Percentiles rank a stretch among this genome's conserved stretches.
phyloP scores from a whole-genome alignment of 2,113 vertebrate species.

The Salvator merianae region DNA sequence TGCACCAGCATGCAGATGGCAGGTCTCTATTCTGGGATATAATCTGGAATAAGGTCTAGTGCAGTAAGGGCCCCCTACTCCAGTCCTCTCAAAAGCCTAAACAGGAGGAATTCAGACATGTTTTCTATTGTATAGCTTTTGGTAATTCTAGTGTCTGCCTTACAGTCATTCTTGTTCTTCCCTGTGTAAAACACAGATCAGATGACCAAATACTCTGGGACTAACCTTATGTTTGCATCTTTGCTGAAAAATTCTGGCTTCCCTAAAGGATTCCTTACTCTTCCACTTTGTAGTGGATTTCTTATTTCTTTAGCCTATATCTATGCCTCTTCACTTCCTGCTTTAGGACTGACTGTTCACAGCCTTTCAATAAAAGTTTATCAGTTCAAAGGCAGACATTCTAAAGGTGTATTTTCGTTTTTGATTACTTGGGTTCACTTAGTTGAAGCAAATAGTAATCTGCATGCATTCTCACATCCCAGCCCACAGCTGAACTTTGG shows the following conservation, averaged over 20 bases:
- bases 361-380: constrained; percentile 71
- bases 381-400: constrained; percentile 67
- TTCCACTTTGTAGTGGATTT: constrained; percentile 70
- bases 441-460: constrained; percentile 37
- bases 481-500: not conserved
- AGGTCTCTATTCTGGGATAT: too few relatives aligned
- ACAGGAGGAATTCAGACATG: constrained; percentile 51
- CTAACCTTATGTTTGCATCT: constrained; percentile 66
- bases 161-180: constrained; percentile 68
- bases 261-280: constrained; percentile 67
- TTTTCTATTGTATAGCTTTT: constrained; percentile 57
- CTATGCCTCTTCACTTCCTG: constrained; percentile 59
- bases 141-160: constrained; percentile 69
- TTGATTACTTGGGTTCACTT: constrained; percentile 16
- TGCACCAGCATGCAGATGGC: too few relatives aligned
- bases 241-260: constrained; percentile 68
- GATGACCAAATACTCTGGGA: constrained; percentile 78
- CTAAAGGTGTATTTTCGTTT: constrained; percentile 43
- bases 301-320: constrained; percentile 58
- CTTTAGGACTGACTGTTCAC: constrained; percentile 61
- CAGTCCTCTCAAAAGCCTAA: constrained; percentile 49
- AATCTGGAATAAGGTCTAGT: too few relatives aligned
- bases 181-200: constrained; percentile 66
- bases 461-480: constrained; percentile 1
- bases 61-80: too few relatives aligned